These are phyloP conservation scores for Physella acuta DNA, from an alignment of 1,140 invertebrate genomes.

Conservation along the genomic window DNA sequence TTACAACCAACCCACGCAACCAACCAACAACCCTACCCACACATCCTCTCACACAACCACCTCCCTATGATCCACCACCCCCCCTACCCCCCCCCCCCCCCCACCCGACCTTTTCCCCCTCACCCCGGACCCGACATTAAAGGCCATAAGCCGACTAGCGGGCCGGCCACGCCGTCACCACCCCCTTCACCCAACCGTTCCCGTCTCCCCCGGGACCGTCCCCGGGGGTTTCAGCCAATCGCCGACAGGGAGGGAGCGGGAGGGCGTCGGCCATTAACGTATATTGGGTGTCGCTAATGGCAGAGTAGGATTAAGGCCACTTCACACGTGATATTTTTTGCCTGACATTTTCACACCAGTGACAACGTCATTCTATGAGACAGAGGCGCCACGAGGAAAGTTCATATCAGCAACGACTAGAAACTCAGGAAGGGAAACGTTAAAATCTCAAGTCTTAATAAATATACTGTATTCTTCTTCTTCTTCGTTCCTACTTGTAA, in stretches of 20 bases:
- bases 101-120: background rate
- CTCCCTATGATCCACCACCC: background rate
- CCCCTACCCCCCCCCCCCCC: background rate
- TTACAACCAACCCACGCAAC: background rate
- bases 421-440: background rate
- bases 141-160: background rate
- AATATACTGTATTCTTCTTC: too few relatives aligned
- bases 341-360: background rate
- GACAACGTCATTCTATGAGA: background rate
- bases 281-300: constrained; percentile 4
- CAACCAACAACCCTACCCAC: background rate
- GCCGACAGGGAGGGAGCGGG: background rate
- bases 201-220: background rate
- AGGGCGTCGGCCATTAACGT: constrained; percentile 4
- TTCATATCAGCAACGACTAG: too few relatives aligned
- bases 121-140: background rate
- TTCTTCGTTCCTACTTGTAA: background rate
- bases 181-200: background rate
- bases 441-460: background rate
- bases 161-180: background rate
- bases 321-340: background rate
- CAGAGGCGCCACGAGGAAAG: background rate
- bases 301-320: background rate
- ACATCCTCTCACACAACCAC: background rate
- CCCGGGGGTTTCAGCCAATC: constrained; percentile 4